These are phyloP conservation scores for Corythaeola cristata DNA, from an alignment of 2,113 vertebrate species.

Conservation along the genomic window DNA sequence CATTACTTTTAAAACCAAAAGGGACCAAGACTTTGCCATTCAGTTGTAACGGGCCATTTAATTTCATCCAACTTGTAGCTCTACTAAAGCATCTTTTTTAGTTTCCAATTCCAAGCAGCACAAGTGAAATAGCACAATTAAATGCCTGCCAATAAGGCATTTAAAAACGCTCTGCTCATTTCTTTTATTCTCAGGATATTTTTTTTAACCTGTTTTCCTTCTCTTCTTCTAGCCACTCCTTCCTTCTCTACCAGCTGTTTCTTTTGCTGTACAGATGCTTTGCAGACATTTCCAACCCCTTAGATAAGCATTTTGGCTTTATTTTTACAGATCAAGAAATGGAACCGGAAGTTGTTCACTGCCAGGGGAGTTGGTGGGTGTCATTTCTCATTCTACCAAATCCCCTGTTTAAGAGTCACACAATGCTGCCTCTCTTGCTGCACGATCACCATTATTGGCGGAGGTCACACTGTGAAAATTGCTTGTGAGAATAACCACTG, in stretches of 20 bases:
- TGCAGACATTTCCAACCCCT: not conserved
- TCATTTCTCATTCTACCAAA: conserved; percentile 9
- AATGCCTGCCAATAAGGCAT: not conserved
- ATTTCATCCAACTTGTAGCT: not conserved
- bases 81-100: not conserved
- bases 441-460: not conserved
- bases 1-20: not conserved
- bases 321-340: conserved; percentile 16
- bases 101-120: not conserved
- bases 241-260: not conserved
- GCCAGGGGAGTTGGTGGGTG: not conserved
- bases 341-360: not conserved
- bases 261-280: not conserved
- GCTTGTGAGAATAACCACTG: not conserved
- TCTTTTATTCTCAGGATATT: not conserved
- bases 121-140: not conserved
- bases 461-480: conserved; percentile 2
- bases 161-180: not conserved
- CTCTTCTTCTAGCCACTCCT: not conserved
- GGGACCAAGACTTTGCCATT: not conserved
- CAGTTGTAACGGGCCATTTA: not conserved
- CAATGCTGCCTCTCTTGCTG: conserved; percentile 24
- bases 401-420: not conserved
- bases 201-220: not conserved
- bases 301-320: not conserved